phyloP scores from a whole-genome alignment of 2,113 vertebrate species.

The Thermophis baileyi region DNA sequence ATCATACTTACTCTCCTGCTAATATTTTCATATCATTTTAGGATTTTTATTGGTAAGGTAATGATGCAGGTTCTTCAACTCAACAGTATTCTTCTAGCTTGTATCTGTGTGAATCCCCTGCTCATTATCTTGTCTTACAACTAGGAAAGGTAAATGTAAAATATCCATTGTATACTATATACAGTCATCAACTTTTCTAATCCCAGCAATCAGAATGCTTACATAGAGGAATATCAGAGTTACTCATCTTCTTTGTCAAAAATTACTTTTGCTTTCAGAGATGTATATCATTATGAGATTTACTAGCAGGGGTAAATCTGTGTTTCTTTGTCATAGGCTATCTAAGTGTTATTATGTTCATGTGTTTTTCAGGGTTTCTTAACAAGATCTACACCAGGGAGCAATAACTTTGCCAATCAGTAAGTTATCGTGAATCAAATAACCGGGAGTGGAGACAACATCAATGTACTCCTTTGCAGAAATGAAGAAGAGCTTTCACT shows the following conservation, averaged over 20 bases:
- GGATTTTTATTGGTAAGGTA: not conserved
- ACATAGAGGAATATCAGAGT: not conserved
- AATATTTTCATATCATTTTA: not conserved
- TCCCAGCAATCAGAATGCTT: not conserved
- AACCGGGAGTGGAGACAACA: not conserved
- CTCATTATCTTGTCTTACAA: not conserved
- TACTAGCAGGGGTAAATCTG: not conserved
- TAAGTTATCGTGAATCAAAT: conserved; percentile 53
- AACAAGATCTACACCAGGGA: conserved; percentile 9
- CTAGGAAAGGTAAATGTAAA: not conserved
- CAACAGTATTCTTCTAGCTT: not conserved
- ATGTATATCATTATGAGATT: not conserved
- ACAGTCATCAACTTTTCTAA: not conserved
- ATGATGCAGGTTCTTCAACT: not conserved
- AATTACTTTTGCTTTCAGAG: not conserved
- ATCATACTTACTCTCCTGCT: not conserved
- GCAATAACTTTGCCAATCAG: conserved; percentile 32
- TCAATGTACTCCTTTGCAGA: not conserved
- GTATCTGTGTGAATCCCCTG: not conserved
- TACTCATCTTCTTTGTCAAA: not conserved
- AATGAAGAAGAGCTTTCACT: not conserved
- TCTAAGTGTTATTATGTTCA: not conserved
- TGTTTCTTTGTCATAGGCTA: not conserved
- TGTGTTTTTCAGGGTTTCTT: conserved; percentile 55
- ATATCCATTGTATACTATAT: no score